Evolutionary conservation across 1,140 invertebrate species (phyloP), one percentile per base, ranked within the genome.

Genomic region (Drosophila obscura): DNA sequence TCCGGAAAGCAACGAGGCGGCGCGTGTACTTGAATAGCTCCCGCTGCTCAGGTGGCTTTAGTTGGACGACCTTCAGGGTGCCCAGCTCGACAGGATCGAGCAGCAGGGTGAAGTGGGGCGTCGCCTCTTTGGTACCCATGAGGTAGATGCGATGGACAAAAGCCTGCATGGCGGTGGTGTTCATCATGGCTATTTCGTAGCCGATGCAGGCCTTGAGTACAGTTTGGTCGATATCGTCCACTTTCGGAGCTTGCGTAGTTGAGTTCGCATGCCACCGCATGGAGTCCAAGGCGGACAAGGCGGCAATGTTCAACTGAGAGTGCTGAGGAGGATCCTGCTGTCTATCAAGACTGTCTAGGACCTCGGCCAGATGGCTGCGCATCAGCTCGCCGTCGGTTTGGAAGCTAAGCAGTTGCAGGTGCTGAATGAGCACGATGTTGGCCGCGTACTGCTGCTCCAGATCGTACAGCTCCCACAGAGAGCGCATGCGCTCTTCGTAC

Each of bases 141-240:
- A 77, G 41, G 28, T 89, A 88, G 15, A 91, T 75, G 24, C 77
- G 82, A 51, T 82, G 52, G 8, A 84, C 55, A 19, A 91, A 91
- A 39, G 76, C 74, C 60, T 91, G 90, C 83, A 91, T 91, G 8
- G 80, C 80, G 2, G 90, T 90, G 4, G 78, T 89, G 19, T 91
- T 91, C 0, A 78, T 41, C 44, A 91, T 45, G 9, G 87, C 53
- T 0, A 63, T n/a, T 11, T 64, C 62, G 9, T 88, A 88, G 1
- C 69, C 65, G 2, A 64, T 11, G 0, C 69, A 61, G 0, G 76
- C 62, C 19, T 60, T 57, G 2, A 66, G 3, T 5, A 87, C 76
- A 0, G 73, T 44, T 19, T 55, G 26, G 6, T 52, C 15, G 6
- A 73, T 74, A 5, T 28, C 26, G 0, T 0, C 26, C 0, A 62